Conservation (phyloP, 2,113 vertebrate genomes). For the Scortum barcoo region DNA sequence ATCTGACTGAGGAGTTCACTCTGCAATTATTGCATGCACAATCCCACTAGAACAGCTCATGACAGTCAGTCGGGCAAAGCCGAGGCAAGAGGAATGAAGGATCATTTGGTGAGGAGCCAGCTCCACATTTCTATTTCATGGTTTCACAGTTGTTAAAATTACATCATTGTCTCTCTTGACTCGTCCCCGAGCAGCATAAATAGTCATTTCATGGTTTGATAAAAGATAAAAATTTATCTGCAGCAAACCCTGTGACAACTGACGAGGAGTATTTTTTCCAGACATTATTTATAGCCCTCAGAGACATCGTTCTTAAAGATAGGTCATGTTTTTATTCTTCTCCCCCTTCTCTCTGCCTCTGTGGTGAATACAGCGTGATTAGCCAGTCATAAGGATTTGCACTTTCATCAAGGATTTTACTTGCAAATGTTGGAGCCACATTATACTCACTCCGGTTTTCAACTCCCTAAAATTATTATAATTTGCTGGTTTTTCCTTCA, state of each 20-base stretch:
- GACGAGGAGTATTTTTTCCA: constrained; percentile 14
- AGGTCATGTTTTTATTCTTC: constrained; percentile 57
- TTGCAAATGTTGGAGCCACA: constrained; percentile 35
- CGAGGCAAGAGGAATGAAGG: constrained; percentile 25
- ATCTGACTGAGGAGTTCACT: constrained; percentile 28
- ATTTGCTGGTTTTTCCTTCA: constrained; percentile 21
- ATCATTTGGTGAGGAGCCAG: constrained; percentile 44
- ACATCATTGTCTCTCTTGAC: constrained; percentile 58
- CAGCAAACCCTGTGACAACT: constrained; percentile 38
- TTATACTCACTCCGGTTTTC: constrained; percentile 48
- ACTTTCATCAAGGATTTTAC: constrained; percentile 61
- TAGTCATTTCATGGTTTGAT: constrained; percentile 69
- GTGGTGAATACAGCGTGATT: constrained; percentile 40
- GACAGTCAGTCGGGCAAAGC: constrained; percentile 28
- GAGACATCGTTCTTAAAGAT: constrained; percentile 45
- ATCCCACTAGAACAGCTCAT: constrained; percentile 27
- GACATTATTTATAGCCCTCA: constrained; percentile 51
- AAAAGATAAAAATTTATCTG: constrained; percentile 60
- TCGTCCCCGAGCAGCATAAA: constrained; percentile 49
- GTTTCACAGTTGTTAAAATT: constrained; percentile 66
- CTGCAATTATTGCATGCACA: constrained; percentile 42
- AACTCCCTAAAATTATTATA: constrained; percentile 39
- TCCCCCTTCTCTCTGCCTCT: constrained; percentile 37
- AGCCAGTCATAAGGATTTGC: constrained; percentile 56
- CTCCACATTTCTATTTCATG: constrained; percentile 69